A percentile compares a stretch with the other conserved stretches of the same genome.
These are phyloP conservation scores for Drosophila sucinea DNA, from an alignment of 1,140 invertebrate species.

Conservation along the genomic window DNA sequence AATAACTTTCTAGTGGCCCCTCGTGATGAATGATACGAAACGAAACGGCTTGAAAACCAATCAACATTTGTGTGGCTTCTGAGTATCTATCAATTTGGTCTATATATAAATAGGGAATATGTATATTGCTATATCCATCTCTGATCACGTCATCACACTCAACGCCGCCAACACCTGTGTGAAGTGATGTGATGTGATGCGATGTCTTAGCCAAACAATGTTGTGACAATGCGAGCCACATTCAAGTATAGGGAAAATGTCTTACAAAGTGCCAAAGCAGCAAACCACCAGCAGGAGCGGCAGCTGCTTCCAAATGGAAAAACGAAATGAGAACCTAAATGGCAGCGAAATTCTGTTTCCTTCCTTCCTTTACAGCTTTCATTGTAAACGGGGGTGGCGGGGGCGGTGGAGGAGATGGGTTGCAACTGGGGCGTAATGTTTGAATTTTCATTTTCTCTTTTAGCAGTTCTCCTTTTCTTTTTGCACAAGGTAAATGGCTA, in stretches of 20 bases:
- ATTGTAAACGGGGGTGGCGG: background rate
- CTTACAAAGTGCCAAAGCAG: conserved; percentile 18
- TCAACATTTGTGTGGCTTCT: conserved; percentile 42
- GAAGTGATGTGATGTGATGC: conserved; percentile 19
- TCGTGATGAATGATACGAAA: background rate
- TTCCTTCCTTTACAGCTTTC: conserved; percentile 26
- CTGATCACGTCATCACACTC: conserved; percentile 75
- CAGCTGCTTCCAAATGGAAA: conserved; percentile 5
- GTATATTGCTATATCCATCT: conserved; percentile 37
- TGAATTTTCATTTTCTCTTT: conserved; percentile 72
- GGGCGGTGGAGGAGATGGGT: conserved; percentile 27
- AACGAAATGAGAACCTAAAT: conserved; percentile 51
- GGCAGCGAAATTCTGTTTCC: conserved; percentile 27
- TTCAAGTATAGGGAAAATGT: conserved; percentile 40
- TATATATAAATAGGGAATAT: conserved; percentile 4
- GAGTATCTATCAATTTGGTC: conserved; percentile 24
- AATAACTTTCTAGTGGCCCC: background rate
- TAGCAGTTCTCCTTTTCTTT: conserved; percentile 15
- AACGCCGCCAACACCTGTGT: conserved; percentile 60
- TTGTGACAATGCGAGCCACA: conserved; percentile 73
- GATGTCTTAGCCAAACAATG: conserved; percentile 39
- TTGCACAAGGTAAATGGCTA: conserved; percentile 64
- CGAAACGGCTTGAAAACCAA: background rate
- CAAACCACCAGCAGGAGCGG: conserved; percentile 7
- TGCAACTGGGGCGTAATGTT: conserved; percentile 55